Conservation (phyloP, 2,113 vertebrate species). For the Triplophysa siluroides region DNA sequence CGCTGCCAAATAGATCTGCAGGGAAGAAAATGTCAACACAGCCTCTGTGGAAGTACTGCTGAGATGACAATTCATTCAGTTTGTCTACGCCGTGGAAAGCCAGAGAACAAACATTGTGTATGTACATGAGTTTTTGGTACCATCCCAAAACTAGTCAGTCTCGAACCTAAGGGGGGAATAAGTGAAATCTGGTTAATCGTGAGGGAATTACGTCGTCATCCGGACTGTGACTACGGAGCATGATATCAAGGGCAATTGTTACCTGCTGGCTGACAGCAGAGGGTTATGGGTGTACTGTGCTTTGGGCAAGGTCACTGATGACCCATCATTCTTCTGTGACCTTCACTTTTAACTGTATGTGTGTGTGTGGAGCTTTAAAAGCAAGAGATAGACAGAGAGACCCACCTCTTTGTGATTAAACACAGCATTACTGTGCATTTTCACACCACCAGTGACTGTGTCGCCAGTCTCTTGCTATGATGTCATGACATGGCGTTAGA, state of each 20-base stretch:
- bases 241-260: conserved; percentile 7
- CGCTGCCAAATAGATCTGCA: conserved; percentile 14
- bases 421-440: not conserved
- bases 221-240: not conserved
- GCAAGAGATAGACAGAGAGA: not conserved
- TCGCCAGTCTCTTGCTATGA: no score
- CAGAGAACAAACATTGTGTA: not conserved
- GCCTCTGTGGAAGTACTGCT: conserved; percentile 1
- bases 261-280: conserved; percentile 28
- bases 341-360: not conserved
- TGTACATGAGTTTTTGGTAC: not conserved
- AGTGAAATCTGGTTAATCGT: not conserved
- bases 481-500: no score
- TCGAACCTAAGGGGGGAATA: not conserved
- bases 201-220: not conserved
- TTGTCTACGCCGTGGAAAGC: conserved; percentile 1
- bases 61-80: not conserved
- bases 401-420: not conserved
- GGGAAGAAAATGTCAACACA: conserved; percentile 26
- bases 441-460: no score
- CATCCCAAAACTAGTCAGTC: not conserved
- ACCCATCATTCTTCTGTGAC: conserved; percentile 4
- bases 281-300: not conserved
- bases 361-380: conserved; percentile 3
- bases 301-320: conserved; percentile 52